A percentile compares a stretch with the other conserved stretches of the same genome.
phyloP scores from a whole-genome alignment of 2,888 invertebrate genomes.

The Chrysolina haemoptera region DNA sequence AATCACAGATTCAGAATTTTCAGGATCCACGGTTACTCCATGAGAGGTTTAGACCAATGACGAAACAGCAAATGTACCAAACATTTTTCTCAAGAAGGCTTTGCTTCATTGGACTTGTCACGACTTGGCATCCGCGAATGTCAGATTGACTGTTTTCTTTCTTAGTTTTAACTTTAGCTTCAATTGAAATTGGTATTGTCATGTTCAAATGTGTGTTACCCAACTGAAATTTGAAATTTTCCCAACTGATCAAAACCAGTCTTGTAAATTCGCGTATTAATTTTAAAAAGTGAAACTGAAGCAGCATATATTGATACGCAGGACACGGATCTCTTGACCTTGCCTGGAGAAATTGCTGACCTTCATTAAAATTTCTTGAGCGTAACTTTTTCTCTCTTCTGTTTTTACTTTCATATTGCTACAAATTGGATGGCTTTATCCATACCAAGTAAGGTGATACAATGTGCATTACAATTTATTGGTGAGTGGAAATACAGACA shows the following conservation, averaged over 20 bases:
- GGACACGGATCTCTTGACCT: conserved; percentile 11
- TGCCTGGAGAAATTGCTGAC: conserved; percentile 12
- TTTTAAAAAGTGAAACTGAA: conserved; percentile 15
- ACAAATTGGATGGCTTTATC: background rate
- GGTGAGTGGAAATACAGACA: background rate
- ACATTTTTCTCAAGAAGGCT: no score
- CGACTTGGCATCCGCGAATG: no score
- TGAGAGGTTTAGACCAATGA: no score
- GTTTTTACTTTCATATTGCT: conserved; percentile 17
- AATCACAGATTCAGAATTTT: no score
- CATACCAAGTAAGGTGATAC: background rate
- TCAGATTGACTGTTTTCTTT: no score
- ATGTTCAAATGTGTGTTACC: no score
- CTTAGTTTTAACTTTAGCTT: no score
- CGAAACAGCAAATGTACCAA: no score
- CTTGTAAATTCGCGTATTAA: background rate
- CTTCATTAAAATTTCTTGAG: conserved; percentile 22
- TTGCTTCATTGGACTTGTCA: no score
- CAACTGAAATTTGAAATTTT: background rate
- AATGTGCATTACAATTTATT: conserved; percentile 4
- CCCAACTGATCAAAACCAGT: background rate
- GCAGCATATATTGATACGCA: background rate
- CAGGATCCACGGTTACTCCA: no score
- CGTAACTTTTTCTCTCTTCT: conserved; percentile 19
- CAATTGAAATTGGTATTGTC: no score